A percentile compares a stretch with the other conserved stretches of the same genome.
phyloP scores from a whole-genome alignment of 1,140 invertebrate species.

The Propsilocerus akamusi region DNA sequence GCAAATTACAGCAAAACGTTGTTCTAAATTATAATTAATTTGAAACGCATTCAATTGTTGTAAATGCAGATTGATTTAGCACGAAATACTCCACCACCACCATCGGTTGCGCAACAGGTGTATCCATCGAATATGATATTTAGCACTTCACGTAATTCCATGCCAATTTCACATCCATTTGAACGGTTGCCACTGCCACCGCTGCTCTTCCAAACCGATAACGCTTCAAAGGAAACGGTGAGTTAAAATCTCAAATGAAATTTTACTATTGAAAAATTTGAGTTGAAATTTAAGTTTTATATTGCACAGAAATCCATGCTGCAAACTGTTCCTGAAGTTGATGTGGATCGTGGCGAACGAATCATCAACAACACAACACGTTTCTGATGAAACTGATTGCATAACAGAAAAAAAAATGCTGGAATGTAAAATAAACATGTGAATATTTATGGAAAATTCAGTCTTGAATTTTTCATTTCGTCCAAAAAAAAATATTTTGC shows the following conservation, averaged over 20 bases:
- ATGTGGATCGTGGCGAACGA: not conserved
- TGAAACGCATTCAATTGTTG: too few relatives aligned
- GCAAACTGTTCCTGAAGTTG: not conserved
- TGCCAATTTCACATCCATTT: slow-evolving; percentile 1
- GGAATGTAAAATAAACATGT: too few relatives aligned
- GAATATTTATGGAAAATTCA: too few relatives aligned
- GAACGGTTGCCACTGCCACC: not conserved
- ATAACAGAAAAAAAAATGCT: too few relatives aligned
- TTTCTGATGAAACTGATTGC: not conserved
- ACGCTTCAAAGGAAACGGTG: not conserved
- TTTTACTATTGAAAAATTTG: not conserved
- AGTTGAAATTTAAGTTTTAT: not conserved
- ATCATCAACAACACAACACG: not conserved
- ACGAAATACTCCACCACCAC: not conserved
- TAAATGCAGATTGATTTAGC: not conserved
- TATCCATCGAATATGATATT: slow-evolving; percentile 1
- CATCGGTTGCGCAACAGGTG: not conserved
- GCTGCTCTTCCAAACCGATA: not conserved
- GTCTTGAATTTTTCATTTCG: too few relatives aligned
- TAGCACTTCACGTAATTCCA: not conserved
- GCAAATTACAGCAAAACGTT: too few relatives aligned
- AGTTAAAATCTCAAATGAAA: not conserved
- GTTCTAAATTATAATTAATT: too few relatives aligned
- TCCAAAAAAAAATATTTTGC: too few relatives aligned
- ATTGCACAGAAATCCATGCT: not conserved